Percentiles rank a stretch among this genome's conserved stretches.
Conservation (phyloP, 1,140 invertebrate genomes). For the Scaptomyza pallida region DNA sequence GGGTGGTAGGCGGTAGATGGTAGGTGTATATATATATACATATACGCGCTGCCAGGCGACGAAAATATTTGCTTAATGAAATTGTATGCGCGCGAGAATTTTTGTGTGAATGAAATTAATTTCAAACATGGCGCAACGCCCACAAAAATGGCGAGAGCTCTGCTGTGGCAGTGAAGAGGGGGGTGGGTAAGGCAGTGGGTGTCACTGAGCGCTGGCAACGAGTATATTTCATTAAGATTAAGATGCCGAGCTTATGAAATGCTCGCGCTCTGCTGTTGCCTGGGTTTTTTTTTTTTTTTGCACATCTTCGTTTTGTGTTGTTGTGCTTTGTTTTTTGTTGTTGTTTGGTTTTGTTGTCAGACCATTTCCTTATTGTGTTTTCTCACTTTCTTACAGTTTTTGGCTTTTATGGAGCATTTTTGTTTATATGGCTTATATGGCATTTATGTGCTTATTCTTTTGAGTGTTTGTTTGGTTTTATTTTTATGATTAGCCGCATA, state of each 20-base stretch:
- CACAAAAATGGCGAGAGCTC: slow-evolving; percentile 1
- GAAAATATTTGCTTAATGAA: slow-evolving; percentile 82
- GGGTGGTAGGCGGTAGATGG: background rate
- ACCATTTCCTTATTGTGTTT: slow-evolving; percentile 24
- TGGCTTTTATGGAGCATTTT: slow-evolving; percentile 51
- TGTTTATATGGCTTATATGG: slow-evolving; percentile 53
- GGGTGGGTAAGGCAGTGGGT: background rate
- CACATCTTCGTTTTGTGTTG: background rate
- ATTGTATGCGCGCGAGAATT: slow-evolving; percentile 80
- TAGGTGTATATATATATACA: background rate
- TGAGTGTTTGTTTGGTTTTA: slow-evolving; percentile 56
- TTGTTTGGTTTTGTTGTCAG: slow-evolving; percentile 23
- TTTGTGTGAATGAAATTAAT: slow-evolving; percentile 80
- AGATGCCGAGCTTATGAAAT: slow-evolving; percentile 73
- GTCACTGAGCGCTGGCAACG: slow-evolving; percentile 47
- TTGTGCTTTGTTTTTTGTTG: background rate
- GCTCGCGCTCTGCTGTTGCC: slow-evolving; percentile 22
- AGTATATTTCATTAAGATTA: slow-evolving; percentile 71
- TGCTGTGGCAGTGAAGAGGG: background rate
- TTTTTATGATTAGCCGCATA: slow-evolving; percentile 67
- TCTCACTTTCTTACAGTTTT: slow-evolving; percentile 19
- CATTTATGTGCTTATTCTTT: slow-evolving; percentile 54
- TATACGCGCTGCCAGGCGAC: slow-evolving; percentile 50
- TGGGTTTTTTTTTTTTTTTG: background rate
- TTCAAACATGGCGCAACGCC: slow-evolving; percentile 63